phyloP scores from a whole-genome alignment of 2,797 vertebrate species.

The Neosilurus mollespiculum region DNA sequence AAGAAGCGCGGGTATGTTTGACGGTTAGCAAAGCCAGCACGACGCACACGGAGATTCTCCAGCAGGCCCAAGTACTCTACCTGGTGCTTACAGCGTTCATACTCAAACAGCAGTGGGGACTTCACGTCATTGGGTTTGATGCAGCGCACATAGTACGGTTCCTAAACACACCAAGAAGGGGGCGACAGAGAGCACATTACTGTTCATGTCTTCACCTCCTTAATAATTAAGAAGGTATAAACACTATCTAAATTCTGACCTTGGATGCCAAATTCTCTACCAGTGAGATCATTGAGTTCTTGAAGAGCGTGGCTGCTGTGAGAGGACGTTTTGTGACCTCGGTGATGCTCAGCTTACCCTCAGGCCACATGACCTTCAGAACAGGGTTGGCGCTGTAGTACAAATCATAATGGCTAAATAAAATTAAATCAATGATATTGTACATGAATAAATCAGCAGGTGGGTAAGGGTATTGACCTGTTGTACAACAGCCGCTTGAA shows the following conservation, averaged over 20 bases:
- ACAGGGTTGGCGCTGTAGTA: conserved; percentile 86
- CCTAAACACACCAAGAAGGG: conserved; percentile 68
- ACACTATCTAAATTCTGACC: conserved; percentile 69
- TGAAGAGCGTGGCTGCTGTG: conserved; percentile 93
- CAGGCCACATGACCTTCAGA: conserved; percentile 96
- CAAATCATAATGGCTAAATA: conserved; percentile 4
- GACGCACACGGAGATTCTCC: conserved; percentile 92
- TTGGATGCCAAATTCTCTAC: conserved; percentile 95
- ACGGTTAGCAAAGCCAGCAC: conserved; percentile 93
- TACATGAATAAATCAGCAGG: conserved; percentile 33
- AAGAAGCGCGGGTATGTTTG: conserved; percentile 92
- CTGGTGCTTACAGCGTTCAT: conserved; percentile 91
- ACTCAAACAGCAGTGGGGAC: conserved; percentile 89
- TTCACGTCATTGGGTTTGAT: conserved; percentile 98
- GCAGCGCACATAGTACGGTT: conserved; percentile 97
- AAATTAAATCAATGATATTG: conserved; percentile 5
- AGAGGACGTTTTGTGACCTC: conserved; percentile 96
- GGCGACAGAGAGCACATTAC: not conserved
- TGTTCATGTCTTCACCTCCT: not conserved
- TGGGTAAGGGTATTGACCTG: conserved; percentile 76
- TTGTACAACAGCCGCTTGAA: conserved; percentile 98
- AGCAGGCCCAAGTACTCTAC: conserved; percentile 95
- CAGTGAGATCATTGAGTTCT: conserved; percentile 96
- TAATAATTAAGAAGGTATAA: not conserved
- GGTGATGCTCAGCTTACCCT: conserved; percentile 95